These are phyloP conservation scores for Anastatus disparis DNA, from an alignment of 1,140 invertebrate species.

Conservation along the genomic window DNA sequence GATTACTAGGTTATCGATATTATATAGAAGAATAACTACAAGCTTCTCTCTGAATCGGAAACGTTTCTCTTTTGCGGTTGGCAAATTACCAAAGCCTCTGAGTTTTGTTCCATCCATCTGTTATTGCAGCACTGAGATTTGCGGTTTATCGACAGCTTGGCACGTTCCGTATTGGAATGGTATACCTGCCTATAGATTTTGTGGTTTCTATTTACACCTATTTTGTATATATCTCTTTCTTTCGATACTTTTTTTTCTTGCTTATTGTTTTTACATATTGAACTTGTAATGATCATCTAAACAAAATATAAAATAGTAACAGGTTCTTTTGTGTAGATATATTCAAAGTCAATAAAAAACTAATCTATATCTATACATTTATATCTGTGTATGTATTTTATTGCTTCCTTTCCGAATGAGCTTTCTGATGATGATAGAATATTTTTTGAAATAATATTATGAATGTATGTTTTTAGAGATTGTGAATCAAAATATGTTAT, in stretches of 20 bases:
- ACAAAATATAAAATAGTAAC: background rate
- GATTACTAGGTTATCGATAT: background rate
- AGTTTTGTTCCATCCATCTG: slow-evolving; percentile 17
- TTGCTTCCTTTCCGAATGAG: no score
- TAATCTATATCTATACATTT: background rate
- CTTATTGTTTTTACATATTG: slow-evolving; percentile 2
- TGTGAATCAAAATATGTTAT: no score
- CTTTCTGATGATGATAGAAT: no score
- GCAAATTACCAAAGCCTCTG: slow-evolving; percentile 5
- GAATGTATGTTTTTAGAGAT: no score
- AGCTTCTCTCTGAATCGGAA: background rate
- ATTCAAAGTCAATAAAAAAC: background rate
- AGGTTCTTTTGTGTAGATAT: background rate
- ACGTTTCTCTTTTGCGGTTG: slow-evolving; percentile 21
- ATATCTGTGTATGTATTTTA: no score
- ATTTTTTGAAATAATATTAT: no score
- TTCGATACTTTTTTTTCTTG: no score
- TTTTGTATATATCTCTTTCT: background rate
- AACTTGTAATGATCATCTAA: background rate
- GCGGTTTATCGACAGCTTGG: slow-evolving; percentile 21
- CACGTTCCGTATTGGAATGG: slow-evolving; percentile 26
- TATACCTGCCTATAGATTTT: background rate
- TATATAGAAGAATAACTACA: background rate
- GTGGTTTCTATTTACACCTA: slow-evolving; percentile 25
- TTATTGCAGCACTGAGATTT: slow-evolving; percentile 18